These are phyloP conservation scores for Chelonia mydas DNA, from an alignment of 2,797 vertebrate species.

Conservation along the genomic window DNA sequence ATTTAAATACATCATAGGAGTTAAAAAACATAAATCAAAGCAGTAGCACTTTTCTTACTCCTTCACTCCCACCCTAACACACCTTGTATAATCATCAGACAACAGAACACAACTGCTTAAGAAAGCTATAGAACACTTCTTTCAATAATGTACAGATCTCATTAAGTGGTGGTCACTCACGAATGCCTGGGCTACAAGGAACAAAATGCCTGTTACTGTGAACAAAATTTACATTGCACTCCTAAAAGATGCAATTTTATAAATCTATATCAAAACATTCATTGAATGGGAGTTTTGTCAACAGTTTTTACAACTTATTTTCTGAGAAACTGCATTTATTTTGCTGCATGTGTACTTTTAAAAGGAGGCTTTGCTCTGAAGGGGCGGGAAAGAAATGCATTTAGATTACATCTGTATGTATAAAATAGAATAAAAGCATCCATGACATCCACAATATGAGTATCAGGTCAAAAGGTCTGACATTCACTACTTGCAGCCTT, in stretches of 20 bases:
- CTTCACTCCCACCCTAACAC: background rate
- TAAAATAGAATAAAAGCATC: background rate
- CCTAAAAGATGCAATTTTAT: background rate
- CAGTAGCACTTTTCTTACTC: background rate
- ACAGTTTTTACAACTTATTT: background rate
- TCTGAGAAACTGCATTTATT: background rate
- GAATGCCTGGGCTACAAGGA: background rate
- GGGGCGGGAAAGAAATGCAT: background rate
- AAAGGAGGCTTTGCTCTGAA: background rate
- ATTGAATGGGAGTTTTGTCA: background rate
- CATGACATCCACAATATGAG: background rate
- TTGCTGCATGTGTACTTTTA: background rate
- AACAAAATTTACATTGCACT: background rate
- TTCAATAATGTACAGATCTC: background rate
- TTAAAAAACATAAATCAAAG: background rate
- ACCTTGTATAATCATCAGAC: background rate
- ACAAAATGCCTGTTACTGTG: background rate
- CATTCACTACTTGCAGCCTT: background rate
- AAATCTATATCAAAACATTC: background rate
- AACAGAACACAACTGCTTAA: background rate
- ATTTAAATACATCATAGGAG: background rate
- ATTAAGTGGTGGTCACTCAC: background rate
- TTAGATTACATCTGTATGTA: background rate
- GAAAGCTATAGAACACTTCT: background rate
- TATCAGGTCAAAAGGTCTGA: background rate